phyloP scores from a whole-genome alignment of 2,888 invertebrate genomes.

The Hofmannophila pseudospretella region DNA sequence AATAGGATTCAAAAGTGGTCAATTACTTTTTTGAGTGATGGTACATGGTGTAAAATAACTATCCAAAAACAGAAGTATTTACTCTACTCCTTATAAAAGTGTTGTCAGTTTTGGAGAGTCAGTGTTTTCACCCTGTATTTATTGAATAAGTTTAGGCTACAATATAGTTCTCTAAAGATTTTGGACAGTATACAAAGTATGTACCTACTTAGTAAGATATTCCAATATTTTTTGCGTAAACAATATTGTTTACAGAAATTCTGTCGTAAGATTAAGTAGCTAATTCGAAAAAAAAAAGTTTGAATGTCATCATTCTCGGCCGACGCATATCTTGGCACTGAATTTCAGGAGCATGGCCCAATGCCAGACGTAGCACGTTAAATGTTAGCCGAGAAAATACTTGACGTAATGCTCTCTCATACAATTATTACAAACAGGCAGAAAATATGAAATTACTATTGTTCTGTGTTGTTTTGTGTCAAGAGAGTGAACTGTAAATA shows the following conservation, averaged over 20 bases:
- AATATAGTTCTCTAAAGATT: too few relatives aligned
- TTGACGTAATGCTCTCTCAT: constrained; percentile 16
- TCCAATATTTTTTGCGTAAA: too few relatives aligned
- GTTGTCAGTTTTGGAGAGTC: too few relatives aligned
- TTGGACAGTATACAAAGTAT: too few relatives aligned
- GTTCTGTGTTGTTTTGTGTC: neutral
- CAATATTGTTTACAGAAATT: constrained; percentile 11
- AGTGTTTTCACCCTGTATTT: too few relatives aligned
- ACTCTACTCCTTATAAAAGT: too few relatives aligned
- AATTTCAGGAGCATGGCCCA: constrained; percentile 61
- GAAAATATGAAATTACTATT: neutral
- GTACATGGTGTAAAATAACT: too few relatives aligned
- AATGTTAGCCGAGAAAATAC: constrained; percentile 37
- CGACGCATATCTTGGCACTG: constrained; percentile 62
- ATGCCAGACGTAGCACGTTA: constrained; percentile 51
- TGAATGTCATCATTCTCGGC: constrained; percentile 43
- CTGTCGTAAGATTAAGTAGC: constrained; percentile 12
- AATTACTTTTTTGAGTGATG: too few relatives aligned
- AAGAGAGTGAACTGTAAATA: neutral
- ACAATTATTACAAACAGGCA: neutral
- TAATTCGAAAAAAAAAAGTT: constrained; percentile 19
- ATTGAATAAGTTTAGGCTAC: too few relatives aligned
- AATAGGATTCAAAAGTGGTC: too few relatives aligned
- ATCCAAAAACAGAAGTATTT: too few relatives aligned
- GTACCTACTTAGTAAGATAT: too few relatives aligned